Percentiles rank a stretch among this genome's conserved stretches.
Conservation (phyloP, 2,113 vertebrate species). For the Brachyhypopomus gauderio region DNA sequence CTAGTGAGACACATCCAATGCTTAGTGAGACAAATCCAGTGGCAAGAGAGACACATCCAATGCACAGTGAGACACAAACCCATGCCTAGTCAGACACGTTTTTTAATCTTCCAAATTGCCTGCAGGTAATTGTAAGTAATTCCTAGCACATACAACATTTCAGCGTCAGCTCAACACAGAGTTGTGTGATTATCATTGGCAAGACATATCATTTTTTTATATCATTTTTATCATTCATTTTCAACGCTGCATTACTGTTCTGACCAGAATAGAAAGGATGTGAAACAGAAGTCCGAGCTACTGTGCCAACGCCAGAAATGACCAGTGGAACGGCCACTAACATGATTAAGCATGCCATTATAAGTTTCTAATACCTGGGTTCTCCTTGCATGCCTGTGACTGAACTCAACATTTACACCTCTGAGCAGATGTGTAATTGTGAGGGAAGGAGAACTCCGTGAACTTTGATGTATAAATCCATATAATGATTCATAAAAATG, state of each 20-base stretch:
- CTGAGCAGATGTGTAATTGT: conserved; percentile 54
- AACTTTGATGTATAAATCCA: conserved; percentile 51
- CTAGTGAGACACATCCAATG: too few species aligned
- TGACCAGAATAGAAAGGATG: conserved; percentile 39
- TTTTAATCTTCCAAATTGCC: conserved; percentile 30
- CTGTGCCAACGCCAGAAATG: conserved; percentile 25
- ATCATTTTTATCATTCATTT: conserved; percentile 27
- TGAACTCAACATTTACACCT: conserved; percentile 46
- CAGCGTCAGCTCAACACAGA: conserved; percentile 13
- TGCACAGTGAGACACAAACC: too few species aligned
- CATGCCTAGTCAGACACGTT: not conserved
- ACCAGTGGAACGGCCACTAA: conserved; percentile 39
- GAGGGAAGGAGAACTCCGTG: conserved; percentile 31
- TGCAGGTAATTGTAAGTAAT: conserved; percentile 45
- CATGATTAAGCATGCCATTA: conserved; percentile 40
- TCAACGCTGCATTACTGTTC: conserved; percentile 37
- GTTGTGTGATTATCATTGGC: conserved; percentile 41
- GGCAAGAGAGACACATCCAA: too few species aligned
- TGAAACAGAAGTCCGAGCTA: conserved; percentile 23
- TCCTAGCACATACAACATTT: conserved; percentile 35
- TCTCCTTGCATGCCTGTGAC: conserved; percentile 32
- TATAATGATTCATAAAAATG: conserved; percentile 57
- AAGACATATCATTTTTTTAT: conserved; percentile 51
- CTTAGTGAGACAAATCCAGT: too few species aligned
- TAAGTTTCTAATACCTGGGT: conserved; percentile 49